Conservation (phyloP, 1,140 invertebrate species). For the Drosophila dunni region DNA sequence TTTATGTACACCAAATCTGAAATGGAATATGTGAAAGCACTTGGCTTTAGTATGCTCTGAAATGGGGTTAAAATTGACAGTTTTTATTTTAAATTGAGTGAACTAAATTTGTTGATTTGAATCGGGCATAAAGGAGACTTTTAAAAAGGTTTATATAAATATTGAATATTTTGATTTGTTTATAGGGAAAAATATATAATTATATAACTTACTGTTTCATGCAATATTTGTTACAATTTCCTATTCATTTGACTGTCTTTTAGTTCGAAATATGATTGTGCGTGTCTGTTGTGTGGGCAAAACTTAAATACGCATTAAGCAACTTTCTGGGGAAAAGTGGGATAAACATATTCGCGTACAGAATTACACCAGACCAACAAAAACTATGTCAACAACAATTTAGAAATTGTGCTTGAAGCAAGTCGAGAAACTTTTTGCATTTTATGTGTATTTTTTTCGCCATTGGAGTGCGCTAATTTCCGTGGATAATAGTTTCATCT, state of each 20-base stretch:
- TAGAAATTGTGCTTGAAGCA: slow-evolving; percentile 71
- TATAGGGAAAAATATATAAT: no score
- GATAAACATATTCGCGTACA: slow-evolving; percentile 15
- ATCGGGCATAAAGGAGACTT: no score
- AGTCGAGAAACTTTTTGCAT: slow-evolving; percentile 67
- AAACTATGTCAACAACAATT: slow-evolving; percentile 72
- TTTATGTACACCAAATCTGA: slow-evolving; percentile 18
- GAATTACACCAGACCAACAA: slow-evolving; percentile 2
- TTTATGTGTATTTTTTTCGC: slow-evolving; percentile 70
- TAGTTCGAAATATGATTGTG: slow-evolving; percentile 1
- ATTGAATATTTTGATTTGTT: no score
- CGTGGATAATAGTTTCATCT: slow-evolving; percentile 80
- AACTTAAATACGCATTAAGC: slow-evolving; percentile 52
- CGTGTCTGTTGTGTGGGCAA: slow-evolving; percentile 17
- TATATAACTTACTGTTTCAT: no score
- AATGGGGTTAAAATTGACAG: slow-evolving; percentile 5
- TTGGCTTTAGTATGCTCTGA: slow-evolving; percentile 11
- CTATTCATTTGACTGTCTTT: background rate
- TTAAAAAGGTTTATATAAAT: no score
- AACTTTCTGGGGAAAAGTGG: slow-evolving; percentile 38
- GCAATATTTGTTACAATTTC: no score
- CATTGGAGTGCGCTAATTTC: slow-evolving; percentile 74
- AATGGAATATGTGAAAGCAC: slow-evolving; percentile 1
- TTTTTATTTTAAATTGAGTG: background rate
- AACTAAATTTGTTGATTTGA: no score